These are phyloP conservation scores for Desmodus rotundus DNA, from an alignment of 2,113 vertebrate genomes.

Conservation along the genomic window DNA sequence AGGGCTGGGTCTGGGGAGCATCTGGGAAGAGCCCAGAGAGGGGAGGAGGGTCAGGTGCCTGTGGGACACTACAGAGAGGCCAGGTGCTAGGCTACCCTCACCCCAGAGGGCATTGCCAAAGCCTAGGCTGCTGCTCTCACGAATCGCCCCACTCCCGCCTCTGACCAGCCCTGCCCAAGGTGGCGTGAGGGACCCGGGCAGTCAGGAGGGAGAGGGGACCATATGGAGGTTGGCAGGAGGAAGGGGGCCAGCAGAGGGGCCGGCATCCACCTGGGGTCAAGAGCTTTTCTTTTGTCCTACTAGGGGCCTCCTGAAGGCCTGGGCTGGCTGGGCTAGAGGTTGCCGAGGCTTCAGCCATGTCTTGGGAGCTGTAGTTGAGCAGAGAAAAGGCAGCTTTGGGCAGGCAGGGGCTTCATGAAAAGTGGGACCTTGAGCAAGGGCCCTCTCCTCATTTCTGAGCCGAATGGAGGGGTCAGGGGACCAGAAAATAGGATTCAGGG, in stretches of 20 bases:
- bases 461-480: no score
- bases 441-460: not conserved
- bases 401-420: not conserved
- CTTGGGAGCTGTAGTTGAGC: not conserved
- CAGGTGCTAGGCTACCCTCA: not conserved
- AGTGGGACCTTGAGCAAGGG: not conserved
- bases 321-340: not conserved
- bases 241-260: not conserved
- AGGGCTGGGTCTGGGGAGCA: not conserved
- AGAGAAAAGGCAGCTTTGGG: not conserved
- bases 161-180: not conserved
- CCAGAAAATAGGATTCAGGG: not conserved
- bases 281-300: not conserved
- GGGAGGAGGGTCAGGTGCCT: no score
- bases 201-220: rapidly evolving
- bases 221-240: not conserved
- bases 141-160: not conserved
- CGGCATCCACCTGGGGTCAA: no score
- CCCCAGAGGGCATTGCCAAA: not conserved
- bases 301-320: not conserved
- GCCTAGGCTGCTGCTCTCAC: not conserved
- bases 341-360: not conserved
- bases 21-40: not conserved
- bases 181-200: not conserved
- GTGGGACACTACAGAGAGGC: not conserved